A percentile compares a stretch with the other conserved stretches of the same genome.
Conservation (phyloP, 2,113 vertebrate genomes). For the Cichladusa arquata region DNA sequence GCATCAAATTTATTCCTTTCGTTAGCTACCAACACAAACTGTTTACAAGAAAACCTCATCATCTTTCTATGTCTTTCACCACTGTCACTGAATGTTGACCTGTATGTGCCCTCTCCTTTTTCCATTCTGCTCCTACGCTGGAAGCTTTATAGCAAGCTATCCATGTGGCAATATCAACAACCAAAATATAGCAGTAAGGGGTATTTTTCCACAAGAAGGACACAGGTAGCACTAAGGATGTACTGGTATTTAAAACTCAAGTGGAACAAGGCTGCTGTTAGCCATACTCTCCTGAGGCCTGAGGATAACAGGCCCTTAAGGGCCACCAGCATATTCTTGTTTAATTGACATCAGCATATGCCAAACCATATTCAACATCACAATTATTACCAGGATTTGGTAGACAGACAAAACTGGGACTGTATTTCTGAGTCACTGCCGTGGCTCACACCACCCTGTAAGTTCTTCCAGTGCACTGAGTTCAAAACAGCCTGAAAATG, state of each 20-base stretch:
- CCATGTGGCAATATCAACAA: not conserved
- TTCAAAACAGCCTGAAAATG: constrained; percentile 25
- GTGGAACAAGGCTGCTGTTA: not conserved
- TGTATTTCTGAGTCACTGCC: not conserved
- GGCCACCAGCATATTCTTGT: not conserved
- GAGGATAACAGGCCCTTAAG: not conserved
- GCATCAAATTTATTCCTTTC: not conserved
- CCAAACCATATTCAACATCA: not conserved
- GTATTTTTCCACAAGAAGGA: not conserved
- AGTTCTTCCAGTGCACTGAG: constrained; percentile 26
- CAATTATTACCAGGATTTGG: not conserved
- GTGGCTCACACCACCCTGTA: not conserved
- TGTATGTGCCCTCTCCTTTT: not conserved
- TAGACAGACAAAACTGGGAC: not conserved
- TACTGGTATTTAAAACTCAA: not conserved
- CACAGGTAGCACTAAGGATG: not conserved
- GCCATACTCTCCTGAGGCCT: not conserved
- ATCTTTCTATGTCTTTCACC: not conserved
- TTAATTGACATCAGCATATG: not conserved
- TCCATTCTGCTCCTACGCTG: not conserved
- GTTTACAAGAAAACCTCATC: constrained; percentile 51
- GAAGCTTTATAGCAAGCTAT: not conserved
- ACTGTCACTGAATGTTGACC: not conserved
- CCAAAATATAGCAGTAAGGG: not conserved
- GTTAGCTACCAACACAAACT: constrained; percentile 16